A percentile compares a stretch with the other conserved stretches of the same genome.
phyloP scores from a whole-genome alignment of 2,888 invertebrate species.

The Platycnemis pennipes region DNA sequence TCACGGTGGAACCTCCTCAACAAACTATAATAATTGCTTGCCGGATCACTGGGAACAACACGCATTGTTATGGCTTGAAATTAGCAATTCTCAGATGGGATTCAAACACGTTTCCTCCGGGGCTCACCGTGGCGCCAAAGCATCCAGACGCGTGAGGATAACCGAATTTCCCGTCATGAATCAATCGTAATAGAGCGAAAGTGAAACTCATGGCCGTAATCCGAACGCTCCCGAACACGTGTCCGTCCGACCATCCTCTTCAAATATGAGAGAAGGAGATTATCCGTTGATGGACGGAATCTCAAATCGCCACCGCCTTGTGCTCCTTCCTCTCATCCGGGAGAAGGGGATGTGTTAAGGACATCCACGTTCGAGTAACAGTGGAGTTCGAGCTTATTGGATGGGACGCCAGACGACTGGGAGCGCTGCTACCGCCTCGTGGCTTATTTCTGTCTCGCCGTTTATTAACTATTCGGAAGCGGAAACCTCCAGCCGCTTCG shows the following conservation, averaged over 20 bases:
- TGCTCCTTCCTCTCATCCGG: not conserved
- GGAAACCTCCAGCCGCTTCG: constrained; percentile 21
- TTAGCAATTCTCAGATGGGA: too few relatives aligned
- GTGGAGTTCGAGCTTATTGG: not conserved
- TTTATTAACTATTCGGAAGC: constrained; percentile 32
- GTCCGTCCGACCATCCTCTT: not conserved
- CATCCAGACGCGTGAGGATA: not conserved
- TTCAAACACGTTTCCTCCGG: too few relatives aligned
- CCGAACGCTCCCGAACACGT: not conserved
- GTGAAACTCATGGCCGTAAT: not conserved
- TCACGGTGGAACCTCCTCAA: too few relatives aligned
- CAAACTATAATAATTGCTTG: too few relatives aligned
- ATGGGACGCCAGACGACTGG: not conserved
- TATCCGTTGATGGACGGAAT: not conserved
- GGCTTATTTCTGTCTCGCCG: constrained; percentile 35
- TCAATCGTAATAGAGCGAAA: not conserved
- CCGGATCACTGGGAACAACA: too few relatives aligned
- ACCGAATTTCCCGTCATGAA: not conserved
- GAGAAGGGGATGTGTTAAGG: not conserved
- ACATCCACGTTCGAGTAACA: not conserved
- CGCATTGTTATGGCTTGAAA: too few relatives aligned
- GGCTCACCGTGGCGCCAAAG: too few relatives aligned
- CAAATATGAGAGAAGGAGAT: not conserved
- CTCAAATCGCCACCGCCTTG: not conserved
- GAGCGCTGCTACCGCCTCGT: not conserved